Evolutionary conservation across 2,797 vertebrate species (phyloP).

Genomic region (Hybognathus amarus): DNA sequence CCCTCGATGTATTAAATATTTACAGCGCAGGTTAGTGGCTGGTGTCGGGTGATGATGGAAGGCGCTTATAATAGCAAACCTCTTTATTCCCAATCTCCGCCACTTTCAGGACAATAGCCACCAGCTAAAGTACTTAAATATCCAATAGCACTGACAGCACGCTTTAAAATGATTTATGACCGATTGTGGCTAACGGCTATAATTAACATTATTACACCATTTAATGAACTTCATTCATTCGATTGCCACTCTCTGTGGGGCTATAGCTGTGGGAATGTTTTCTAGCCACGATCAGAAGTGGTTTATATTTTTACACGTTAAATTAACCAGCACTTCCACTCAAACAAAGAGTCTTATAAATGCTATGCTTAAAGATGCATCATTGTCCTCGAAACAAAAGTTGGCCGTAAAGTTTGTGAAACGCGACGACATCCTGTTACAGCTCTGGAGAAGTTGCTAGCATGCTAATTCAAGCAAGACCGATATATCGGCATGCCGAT

Average conservation of each 20-base stretch:
- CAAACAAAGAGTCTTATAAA: neutral
- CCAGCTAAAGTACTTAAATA: slow-evolving; percentile 59
- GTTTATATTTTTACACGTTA: neutral
- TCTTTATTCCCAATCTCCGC: slow-evolving; percentile 78
- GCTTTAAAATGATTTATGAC: slow-evolving; percentile 52
- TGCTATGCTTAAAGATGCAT: neutral
- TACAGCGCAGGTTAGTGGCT: slow-evolving; percentile 84
- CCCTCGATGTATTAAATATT: slow-evolving; percentile 86
- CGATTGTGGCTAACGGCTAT: slow-evolving; percentile 40
- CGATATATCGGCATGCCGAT: too few relatives aligned
- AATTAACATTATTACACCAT: slow-evolving; percentile 45
- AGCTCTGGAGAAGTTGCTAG: neutral
- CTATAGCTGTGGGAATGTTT: slow-evolving; percentile 21
- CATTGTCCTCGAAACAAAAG: neutral
- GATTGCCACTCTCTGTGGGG: neutral
- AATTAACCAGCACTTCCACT: neutral
- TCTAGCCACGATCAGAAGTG: neutral
- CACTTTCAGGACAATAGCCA: slow-evolving; percentile 73
- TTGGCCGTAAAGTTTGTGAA: neutral
- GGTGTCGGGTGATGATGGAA: slow-evolving; percentile 88
- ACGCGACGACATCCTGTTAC: neutral
- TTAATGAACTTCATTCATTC: slow-evolving; percentile 24
- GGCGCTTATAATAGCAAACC: slow-evolving; percentile 89
- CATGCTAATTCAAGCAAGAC: too few relatives aligned
- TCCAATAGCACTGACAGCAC: slow-evolving; percentile 57